These are phyloP conservation scores for Penaeus chinensis DNA, from an alignment of 1,140 invertebrate genomes.

Conservation along the genomic window DNA sequence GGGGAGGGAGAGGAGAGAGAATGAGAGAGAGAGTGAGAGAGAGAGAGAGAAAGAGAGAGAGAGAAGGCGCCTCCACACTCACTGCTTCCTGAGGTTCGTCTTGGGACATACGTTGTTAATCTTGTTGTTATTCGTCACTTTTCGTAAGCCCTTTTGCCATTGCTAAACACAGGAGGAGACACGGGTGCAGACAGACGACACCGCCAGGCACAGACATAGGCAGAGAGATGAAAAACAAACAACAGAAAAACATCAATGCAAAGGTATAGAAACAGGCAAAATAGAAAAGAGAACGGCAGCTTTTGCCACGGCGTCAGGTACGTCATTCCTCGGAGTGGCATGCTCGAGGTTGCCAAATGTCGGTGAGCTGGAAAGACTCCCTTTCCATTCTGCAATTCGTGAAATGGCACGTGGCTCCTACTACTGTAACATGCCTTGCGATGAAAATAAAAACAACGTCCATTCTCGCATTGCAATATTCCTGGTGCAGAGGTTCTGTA, in stretches of 20 bases:
- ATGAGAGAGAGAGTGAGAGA: background rate
- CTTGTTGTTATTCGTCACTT: conserved; percentile 97
- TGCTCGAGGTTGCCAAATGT: too few species aligned
- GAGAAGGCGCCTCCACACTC: conserved; percentile 71
- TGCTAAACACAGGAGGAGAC: conserved; percentile 72
- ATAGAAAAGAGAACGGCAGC: background rate
- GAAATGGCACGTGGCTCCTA: too few species aligned
- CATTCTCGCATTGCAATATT: too few species aligned
- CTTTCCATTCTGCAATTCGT: too few species aligned
- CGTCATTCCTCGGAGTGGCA: too few species aligned
- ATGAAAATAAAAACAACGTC: too few species aligned
- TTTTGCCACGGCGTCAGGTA: too few species aligned
- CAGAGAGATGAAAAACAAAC: background rate
- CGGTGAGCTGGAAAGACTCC: too few species aligned
- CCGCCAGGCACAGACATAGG: background rate
- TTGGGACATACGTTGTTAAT: conserved; percentile 95
- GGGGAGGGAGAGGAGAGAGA: conserved; percentile 1
- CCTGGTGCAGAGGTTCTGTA: too few species aligned
- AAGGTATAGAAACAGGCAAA: background rate
- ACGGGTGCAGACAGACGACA: conserved; percentile 2
- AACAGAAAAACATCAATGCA: background rate
- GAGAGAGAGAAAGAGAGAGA: background rate
- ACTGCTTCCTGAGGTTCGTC: conserved; percentile 98
- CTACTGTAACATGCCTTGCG: too few species aligned
- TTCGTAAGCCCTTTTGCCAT: conserved; percentile 91